phyloP scores from a whole-genome alignment of 1,140 invertebrate genomes.

The Drosophila sucinea region DNA sequence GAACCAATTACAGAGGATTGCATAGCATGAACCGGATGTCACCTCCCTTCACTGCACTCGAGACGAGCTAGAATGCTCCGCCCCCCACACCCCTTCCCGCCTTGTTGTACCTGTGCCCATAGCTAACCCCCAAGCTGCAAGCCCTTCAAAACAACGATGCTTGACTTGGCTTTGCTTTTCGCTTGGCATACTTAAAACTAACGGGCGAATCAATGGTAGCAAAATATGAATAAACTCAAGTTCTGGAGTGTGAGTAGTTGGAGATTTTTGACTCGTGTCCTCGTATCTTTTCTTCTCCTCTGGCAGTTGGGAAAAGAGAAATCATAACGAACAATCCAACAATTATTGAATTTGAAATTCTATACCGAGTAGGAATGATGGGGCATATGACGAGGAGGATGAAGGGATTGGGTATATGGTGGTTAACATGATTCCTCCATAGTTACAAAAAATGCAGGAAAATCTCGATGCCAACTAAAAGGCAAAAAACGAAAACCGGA shows the following conservation, averaged over 20 bases:
- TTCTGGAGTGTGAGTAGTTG: constrained; percentile 31
- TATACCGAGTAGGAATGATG: constrained; percentile 34
- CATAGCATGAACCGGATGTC: constrained; percentile 30
- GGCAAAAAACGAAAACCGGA: constrained; percentile 21
- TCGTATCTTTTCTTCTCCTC: constrained; percentile 5
- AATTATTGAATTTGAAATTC: constrained; percentile 72
- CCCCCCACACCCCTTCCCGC: neutral
- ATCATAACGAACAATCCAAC: constrained; percentile 36
- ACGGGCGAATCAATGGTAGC: constrained; percentile 66
- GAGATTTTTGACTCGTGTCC: constrained; percentile 45
- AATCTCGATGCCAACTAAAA: constrained; percentile 64
- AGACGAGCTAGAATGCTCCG: constrained; percentile 23
- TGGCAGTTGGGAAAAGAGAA: constrained; percentile 15
- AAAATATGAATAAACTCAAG: constrained; percentile 68
- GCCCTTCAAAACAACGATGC: constrained; percentile 47
- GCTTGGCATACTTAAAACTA: constrained; percentile 77
- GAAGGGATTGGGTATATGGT: constrained; percentile 11
- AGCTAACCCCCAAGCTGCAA: constrained; percentile 4
- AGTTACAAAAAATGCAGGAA: constrained; percentile 77
- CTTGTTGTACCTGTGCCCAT: neutral
- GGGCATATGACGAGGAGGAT: neutral
- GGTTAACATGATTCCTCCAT: constrained; percentile 18
- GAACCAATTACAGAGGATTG: constrained; percentile 66
- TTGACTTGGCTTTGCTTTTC: constrained; percentile 64
- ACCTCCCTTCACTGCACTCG: constrained; percentile 29